Conservation (phyloP, 2,113 vertebrate species). For the Pogonocichla stellata region DNA sequence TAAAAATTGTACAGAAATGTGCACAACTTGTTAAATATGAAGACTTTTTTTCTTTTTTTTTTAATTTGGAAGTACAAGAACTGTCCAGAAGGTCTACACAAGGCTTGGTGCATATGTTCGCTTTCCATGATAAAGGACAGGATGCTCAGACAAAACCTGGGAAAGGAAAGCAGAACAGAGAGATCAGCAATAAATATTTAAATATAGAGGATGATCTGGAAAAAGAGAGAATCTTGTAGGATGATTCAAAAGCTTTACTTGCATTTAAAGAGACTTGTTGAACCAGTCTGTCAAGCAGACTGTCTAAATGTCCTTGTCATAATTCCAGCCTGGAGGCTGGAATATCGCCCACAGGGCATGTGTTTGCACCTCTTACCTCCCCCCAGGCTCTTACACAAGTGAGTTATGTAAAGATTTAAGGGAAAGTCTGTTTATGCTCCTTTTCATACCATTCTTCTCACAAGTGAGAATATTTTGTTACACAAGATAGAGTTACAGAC, state of each 20-base stretch:
- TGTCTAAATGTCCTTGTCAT: constrained; percentile 31
- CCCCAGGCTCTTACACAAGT: not conserved
- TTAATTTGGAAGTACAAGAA: not conserved
- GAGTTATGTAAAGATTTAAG: constrained; percentile 13
- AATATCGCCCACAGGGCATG: not conserved
- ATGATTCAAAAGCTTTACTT: not conserved
- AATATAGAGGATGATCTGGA: not conserved
- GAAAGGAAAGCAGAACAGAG: not conserved
- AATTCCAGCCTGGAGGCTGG: constrained; percentile 28
- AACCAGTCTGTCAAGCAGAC: constrained; percentile 16
- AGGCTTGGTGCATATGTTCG: not conserved
- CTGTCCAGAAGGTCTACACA: not conserved
- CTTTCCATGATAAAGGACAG: not conserved
- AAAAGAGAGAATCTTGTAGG: not conserved
- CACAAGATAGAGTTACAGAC: not conserved
- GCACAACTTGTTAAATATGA: not conserved
- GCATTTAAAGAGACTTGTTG: not conserved
- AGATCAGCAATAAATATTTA: not conserved
- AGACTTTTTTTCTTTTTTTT: not conserved
- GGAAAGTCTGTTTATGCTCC: not conserved
- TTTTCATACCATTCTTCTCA: not conserved
- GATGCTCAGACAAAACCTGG: not conserved
- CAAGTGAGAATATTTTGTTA: not conserved
- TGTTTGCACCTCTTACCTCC: not conserved
- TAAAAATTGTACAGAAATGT: not conserved